Evolutionary conservation across 2,888 invertebrate species (phyloP), one percentile per base, ranked within the genome.

Genomic region (Lypha dubia): DNA sequence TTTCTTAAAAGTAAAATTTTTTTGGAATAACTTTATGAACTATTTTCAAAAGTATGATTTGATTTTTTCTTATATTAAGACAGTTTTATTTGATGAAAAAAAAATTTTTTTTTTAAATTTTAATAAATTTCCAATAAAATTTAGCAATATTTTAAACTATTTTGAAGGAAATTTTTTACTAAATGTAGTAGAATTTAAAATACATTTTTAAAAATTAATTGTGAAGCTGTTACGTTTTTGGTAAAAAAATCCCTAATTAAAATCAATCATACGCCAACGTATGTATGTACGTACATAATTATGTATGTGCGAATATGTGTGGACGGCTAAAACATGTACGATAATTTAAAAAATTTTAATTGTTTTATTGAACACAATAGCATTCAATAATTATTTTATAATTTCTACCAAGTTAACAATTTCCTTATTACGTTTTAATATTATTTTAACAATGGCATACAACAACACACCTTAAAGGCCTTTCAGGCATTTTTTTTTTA

Each of bases 391-490:
- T 65, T 65, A 44, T 75, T 53, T 53, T 65, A 75, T 65, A 44
- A 75, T 65, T 56, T 65, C 28, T 11, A 53, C 20, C n/a, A 41
- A 53, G 15, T 44, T 75, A 65, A 65, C 32, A 41, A 75, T 65
- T 75, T 75, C 44, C 75, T 75, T 65, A 65, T 75, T 75, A 53
- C 65, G n/a, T 44, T 75, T 75, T 41, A 63, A 65, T 65, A 44
- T 13, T 17, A 49, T 73, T 68, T 67, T 68, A 71, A 67, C 44
- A 49, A 65, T 71, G 38, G 24, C 17, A 13, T 22, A 63, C 79
- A 79, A n/a, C 79, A 79, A 49, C 17, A 49, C 79, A 79, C 79
- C 79, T 71, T 24, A 56, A 71, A 65, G 63, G n/a, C 68, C 77
- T 79, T 53, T 20, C 58, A 62, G 77, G 15, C 44, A 70, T 79